These are phyloP conservation scores for Pinctada fucata DNA, from an alignment of 2,888 invertebrate genomes.

Conservation along the genomic window DNA sequence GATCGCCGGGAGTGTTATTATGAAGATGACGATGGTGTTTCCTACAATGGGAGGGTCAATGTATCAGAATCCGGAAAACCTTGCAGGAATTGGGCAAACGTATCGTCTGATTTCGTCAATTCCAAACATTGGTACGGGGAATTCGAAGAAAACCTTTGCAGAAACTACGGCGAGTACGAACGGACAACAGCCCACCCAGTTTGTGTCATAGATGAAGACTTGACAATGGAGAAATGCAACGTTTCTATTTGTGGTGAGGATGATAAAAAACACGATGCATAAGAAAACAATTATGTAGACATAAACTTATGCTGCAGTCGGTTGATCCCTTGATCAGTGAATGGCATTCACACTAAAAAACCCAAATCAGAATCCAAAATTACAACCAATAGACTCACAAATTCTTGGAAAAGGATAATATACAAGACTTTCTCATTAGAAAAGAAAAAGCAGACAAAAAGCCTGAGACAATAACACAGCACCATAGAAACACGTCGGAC, in stretches of 20 bases:
- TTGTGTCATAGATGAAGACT: constrained; percentile 26
- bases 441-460: too few relatives aligned
- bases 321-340: too few relatives aligned
- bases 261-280: neutral
- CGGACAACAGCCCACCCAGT: constrained; percentile 5
- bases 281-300: too few relatives aligned
- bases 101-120: constrained; percentile 4
- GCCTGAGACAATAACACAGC: too few relatives aligned
- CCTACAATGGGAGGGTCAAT: constrained; percentile 41
- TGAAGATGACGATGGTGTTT: constrained; percentile 39
- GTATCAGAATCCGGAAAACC: constrained; percentile 30
- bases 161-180: constrained; percentile 14
- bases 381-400: too few relatives aligned
- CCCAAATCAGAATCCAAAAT: too few relatives aligned
- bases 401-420: too few relatives aligned
- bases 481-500: too few relatives aligned
- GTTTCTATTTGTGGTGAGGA: constrained; percentile 42
- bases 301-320: too few relatives aligned
- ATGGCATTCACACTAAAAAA: too few relatives aligned
- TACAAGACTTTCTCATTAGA: too few relatives aligned
- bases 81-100: constrained; percentile 39
- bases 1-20: constrained; percentile 43
- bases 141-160: constrained; percentile 42
- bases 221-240: constrained; percentile 27
- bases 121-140: constrained; percentile 33